These are phyloP conservation scores for Drosophila infuscata DNA, from an alignment of 2,888 invertebrate genomes.

Conservation along the genomic window DNA sequence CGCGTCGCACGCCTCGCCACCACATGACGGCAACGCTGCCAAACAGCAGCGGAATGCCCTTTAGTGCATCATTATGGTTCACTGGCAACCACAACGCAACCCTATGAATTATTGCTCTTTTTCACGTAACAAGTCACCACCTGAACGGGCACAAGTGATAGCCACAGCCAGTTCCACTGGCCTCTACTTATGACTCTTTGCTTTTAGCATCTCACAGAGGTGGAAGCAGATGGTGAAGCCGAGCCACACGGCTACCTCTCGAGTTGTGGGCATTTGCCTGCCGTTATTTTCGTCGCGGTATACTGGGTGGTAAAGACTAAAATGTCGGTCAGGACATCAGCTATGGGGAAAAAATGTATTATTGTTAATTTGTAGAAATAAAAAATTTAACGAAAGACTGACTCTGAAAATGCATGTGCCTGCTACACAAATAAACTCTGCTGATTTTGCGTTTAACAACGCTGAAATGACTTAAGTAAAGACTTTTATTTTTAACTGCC, in stretches of 20 bases:
- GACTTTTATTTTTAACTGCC: not conserved
- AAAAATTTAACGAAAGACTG: not conserved
- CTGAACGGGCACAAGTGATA: conserved; percentile 33
- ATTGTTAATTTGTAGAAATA: not conserved
- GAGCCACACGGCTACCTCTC: not conserved
- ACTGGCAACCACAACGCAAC: too few relatives aligned
- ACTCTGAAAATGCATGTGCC: not conserved
- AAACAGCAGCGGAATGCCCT: conserved; percentile 79
- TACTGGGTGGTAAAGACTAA: not conserved
- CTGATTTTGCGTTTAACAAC: not conserved
- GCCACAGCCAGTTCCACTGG: conserved; percentile 25
- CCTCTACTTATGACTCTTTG: not conserved
- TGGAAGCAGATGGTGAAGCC: not conserved
- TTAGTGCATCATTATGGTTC: conserved; percentile 70
- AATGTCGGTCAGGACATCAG: not conserved
- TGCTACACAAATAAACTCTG: not conserved
- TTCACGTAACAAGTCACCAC: conserved; percentile 47
- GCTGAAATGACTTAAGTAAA: not conserved
- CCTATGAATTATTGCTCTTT: not conserved
- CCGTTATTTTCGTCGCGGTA: not conserved
- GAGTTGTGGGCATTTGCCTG: not conserved
- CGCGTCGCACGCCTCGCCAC: conserved; percentile 83
- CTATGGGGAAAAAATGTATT: not conserved
- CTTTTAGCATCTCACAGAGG: not conserved
- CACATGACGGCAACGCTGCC: conserved; percentile 74